Conservation (phyloP, 2,797 vertebrate species). For the Galaxias olidus region DNA sequence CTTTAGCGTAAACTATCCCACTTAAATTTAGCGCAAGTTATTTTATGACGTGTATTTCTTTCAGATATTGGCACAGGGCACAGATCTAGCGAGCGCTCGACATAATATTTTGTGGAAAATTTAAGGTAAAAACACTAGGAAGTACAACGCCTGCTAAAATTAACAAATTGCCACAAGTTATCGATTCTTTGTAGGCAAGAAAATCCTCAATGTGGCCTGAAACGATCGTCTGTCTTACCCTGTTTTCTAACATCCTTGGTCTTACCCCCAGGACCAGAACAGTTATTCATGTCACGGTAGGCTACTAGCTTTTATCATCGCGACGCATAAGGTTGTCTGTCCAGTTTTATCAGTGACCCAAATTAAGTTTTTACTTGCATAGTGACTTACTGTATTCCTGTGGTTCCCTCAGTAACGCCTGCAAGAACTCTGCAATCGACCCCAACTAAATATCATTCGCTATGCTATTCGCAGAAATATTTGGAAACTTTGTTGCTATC, state of each 20-base stretch:
- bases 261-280: constrained; percentile 9
- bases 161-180: no score
- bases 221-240: no score
- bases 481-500: constrained; percentile 57
- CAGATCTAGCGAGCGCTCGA: no score
- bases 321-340: constrained; percentile 43
- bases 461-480: constrained; percentile 16
- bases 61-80: no score
- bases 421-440: neutral
- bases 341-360: constrained; percentile 24
- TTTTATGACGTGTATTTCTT: no score
- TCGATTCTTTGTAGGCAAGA: no score
- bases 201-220: no score
- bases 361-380: constrained; percentile 19
- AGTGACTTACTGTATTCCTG: constrained; percentile 49
- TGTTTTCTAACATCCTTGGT: neutral
- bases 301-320: constrained; percentile 57
- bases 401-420: constrained; percentile 15
- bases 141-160: no score
- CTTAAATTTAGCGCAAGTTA: no score
- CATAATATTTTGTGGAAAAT: no score
- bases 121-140: no score
- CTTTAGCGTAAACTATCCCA: neutral
- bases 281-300: constrained; percentile 72
- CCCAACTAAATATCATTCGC: neutral